These are phyloP conservation scores for Uromys caudimaculatus DNA, from an alignment of 2,797 vertebrate species.

Conservation along the genomic window DNA sequence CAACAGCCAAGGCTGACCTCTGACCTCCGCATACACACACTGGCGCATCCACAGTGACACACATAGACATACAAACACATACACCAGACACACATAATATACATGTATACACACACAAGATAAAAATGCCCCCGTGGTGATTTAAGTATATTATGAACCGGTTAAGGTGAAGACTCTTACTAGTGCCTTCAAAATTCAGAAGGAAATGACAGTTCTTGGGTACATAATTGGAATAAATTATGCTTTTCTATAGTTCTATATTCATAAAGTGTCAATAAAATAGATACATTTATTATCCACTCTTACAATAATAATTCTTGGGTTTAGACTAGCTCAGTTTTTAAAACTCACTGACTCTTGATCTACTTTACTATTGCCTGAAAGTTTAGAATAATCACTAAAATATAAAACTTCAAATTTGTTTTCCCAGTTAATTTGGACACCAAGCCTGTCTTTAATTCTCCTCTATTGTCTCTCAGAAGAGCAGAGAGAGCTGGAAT, in stretches of 20 bases:
- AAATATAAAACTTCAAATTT: constrained; percentile 27
- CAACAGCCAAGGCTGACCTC: too few species aligned
- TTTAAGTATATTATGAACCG: background rate
- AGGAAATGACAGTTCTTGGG: background rate
- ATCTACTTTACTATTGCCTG: background rate
- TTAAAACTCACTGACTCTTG: background rate
- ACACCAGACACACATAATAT: background rate
- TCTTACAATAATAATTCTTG: background rate
- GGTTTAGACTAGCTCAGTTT: background rate
- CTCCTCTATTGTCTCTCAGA: background rate
- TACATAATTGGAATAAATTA: background rate
- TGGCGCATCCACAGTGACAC: too few species aligned
- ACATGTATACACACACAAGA: too few species aligned
- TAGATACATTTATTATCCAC: background rate
- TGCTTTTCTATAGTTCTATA: background rate
- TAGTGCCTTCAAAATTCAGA: background rate
- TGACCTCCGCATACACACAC: background rate
- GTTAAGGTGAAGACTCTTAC: background rate
- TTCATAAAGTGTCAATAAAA: background rate
- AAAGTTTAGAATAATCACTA: constrained; percentile 6
- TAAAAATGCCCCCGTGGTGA: background rate
- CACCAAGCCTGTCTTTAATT: background rate
- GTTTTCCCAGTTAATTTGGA: background rate
- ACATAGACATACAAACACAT: background rate
- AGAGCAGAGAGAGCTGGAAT: background rate